These are phyloP conservation scores for Zoanthus sociatus DNA, from an alignment of 92 coral and sea anemone genomes.

Conservation along the genomic window DNA sequence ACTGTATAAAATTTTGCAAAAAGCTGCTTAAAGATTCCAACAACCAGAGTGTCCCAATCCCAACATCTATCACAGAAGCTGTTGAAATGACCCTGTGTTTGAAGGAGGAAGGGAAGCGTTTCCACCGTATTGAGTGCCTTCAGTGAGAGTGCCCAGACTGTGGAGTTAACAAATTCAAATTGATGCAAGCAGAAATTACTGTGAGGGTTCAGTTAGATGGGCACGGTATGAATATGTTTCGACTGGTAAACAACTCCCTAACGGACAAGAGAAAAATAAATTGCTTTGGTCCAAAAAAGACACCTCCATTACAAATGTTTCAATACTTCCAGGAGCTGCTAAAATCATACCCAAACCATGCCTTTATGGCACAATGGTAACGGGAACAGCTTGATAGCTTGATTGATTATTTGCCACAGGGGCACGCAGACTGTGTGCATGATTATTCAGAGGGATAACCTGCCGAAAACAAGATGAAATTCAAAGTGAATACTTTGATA, in stretches of 20 bases:
- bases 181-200: conserved; percentile 1
- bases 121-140: conserved; percentile 18
- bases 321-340: conserved; percentile 59
- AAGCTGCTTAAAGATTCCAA: neutral
- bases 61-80: conserved; percentile 17
- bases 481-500: neutral
- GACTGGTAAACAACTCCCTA: neutral
- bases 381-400: conserved; percentile 63
- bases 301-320: conserved; percentile 63
- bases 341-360: conserved; percentile 52
- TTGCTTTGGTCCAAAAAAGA: conserved; percentile 56
- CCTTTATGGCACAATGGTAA: conserved; percentile 56
- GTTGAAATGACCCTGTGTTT: conserved; percentile 13
- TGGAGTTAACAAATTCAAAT: conserved; percentile 12
- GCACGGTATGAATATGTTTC: conserved; percentile 2
- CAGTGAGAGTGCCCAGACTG: conserved; percentile 7
- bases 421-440: neutral
- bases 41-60: neutral
- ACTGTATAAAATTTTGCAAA: conserved; percentile 16
- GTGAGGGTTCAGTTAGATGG: conserved; percentile 7
- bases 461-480: neutral
- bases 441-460: conserved; percentile 36
- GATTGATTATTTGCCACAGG: conserved; percentile 56
- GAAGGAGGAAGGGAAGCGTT: neutral
- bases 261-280: conserved; percentile 46